Conservation (phyloP, 2,797 vertebrate species). For the Mormyrus proboscirostris region DNA sequence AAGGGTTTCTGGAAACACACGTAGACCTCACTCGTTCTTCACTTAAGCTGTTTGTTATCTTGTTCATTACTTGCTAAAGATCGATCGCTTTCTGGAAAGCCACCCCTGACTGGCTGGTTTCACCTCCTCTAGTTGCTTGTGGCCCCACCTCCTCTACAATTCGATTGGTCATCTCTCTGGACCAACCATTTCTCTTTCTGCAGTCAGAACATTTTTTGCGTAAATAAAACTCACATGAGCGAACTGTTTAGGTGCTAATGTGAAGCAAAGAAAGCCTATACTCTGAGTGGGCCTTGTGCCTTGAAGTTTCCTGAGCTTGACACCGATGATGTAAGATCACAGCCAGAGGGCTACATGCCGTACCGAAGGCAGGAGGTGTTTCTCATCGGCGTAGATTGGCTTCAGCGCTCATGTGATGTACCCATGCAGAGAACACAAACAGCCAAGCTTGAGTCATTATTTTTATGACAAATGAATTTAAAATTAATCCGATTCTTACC, state of each 20-base stretch:
- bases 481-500: background rate
- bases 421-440: background rate
- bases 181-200: background rate
- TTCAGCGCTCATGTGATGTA: background rate
- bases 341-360: background rate
- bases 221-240: background rate
- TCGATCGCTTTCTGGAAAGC: background rate
- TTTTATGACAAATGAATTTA: background rate
- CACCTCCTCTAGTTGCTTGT: background rate
- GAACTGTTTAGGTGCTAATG: background rate
- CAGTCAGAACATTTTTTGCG: background rate
- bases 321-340: background rate
- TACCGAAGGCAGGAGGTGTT: background rate
- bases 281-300: background rate
- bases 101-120: background rate
- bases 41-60: background rate
- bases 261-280: background rate
- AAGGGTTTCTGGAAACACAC: background rate
- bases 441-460: background rate
- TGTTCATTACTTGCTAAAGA: background rate
- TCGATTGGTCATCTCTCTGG: background rate
- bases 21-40: background rate
- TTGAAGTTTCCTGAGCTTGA: background rate
- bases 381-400: background rate
- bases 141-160: background rate